Conservation (phyloP, 2,888 invertebrate genomes). For the Drosophila koepferae region DNA sequence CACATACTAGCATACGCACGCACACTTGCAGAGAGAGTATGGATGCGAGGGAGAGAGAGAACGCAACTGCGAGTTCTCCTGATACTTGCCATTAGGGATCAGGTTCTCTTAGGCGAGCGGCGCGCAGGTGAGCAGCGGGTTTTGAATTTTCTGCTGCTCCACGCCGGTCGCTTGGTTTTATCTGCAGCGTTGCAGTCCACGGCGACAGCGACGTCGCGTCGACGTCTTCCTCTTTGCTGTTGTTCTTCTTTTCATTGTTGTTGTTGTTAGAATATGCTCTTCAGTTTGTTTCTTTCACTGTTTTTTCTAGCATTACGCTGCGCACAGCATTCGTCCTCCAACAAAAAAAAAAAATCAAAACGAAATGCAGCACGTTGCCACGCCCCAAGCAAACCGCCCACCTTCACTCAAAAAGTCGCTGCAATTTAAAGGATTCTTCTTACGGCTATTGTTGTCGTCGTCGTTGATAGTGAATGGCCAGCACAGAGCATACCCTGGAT, state of each 20-base stretch:
- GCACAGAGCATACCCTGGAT: conserved; percentile 16
- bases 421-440: conserved; percentile 63
- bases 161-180: conserved; percentile 73
- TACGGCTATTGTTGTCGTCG: conserved; percentile 28
- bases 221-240: conserved; percentile 35
- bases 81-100: conserved; percentile 77
- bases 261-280: conserved; percentile 36
- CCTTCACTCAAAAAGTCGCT: conserved; percentile 43
- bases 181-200: conserved; percentile 48
- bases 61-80: conserved; percentile 49
- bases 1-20: conserved; percentile 35
- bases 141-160: conserved; percentile 47
- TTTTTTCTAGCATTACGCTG: conserved; percentile 69
- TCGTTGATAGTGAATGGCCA: conserved; percentile 22
- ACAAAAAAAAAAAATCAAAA: conserved; percentile 50
- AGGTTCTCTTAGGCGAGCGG: conserved; percentile 62
- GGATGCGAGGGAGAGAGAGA: not conserved
- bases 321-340: conserved; percentile 78
- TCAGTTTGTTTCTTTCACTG: conserved; percentile 49
- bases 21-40: conserved; percentile 1
- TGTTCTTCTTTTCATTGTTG: conserved; percentile 22
- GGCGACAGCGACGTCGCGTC: conserved; percentile 24
- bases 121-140: conserved; percentile 66
- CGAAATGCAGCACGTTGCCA: conserved; percentile 35
- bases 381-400: conserved; percentile 52